Percentiles rank a stretch among this genome's conserved stretches.
Evolutionary conservation across 2,113 vertebrate genomes (phyloP).

Genomic region (mouse (Mus musculus)): GRCm39 chr2:178520501-178521000

Average conservation of each 20-base stretch:
- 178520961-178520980: conserved; percentile 81
- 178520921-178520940: conserved; percentile 75
- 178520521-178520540: neutral
- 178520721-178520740: neutral
- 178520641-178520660: neutral
- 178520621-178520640: accelerated
- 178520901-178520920: conserved; percentile 73
- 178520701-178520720: neutral
- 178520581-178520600: neutral
- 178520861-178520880: neutral
- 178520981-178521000: neutral
- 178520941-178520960: conserved; percentile 66
- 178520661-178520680: neutral
- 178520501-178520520: neutral
- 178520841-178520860: accelerated
- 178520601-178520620: too few species aligned
- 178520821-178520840: too few species aligned
- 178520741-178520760: accelerated
- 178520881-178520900: neutral
- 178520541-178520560: neutral
- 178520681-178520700: neutral
- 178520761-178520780: neutral
- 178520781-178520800: neutral
- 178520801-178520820: neutral
- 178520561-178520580: neutral